Evolutionary conservation across 2,113 vertebrate genomes (phyloP), one percentile per base, ranked within the genome.

Genomic region (Dolichallabes microphthalmus): DNA sequence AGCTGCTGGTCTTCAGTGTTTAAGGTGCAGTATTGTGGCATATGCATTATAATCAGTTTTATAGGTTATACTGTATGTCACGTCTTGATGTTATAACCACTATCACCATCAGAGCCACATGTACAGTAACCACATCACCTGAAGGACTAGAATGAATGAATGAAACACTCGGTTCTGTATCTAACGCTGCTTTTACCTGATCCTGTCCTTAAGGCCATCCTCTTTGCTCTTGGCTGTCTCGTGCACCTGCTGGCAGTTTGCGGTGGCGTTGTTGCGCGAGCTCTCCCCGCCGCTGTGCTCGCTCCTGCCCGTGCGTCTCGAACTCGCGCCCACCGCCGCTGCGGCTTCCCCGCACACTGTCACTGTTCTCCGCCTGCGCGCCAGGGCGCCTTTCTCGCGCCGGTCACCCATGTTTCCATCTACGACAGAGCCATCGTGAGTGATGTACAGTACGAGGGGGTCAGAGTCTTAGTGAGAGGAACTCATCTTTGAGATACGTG

Each of bases 321-420:
- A 87, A 66, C 84, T 85, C 68, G 82, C 19, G 74, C 55, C 88
- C 39, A 80, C 85, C 39, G 82, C 85, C 83, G 60, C 88, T 14
- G 82, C 85, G 85, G 57, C 82, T 69, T 85, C 88, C n/a, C 87
- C 90, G 84, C 91, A 78, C 90, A 90, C 86, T 52, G 94, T 94
- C 17, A 81, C 10, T 10, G 93, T 93, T 86, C 93, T 94, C 87
- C 94, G 93, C 64, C 88, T 87, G 86, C 93, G 94, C 85, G 82
- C 86, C 8, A 22, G 27, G 27, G 87, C 82, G 53, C 92, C 92
- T 89, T 80, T 90, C 50, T 92, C 94, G 80, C 87, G 84, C 84
- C 78, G 92, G 80, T 94, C 94, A 84, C 93, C 93, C 95, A 95
- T 95, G 53, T 87, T 90, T 71, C n/a, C 82, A 39, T 58, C 71